Percentiles rank a stretch among this genome's conserved stretches.
Conservation (phyloP, 2,113 vertebrate species). For the Collichthys lucidus region DNA sequence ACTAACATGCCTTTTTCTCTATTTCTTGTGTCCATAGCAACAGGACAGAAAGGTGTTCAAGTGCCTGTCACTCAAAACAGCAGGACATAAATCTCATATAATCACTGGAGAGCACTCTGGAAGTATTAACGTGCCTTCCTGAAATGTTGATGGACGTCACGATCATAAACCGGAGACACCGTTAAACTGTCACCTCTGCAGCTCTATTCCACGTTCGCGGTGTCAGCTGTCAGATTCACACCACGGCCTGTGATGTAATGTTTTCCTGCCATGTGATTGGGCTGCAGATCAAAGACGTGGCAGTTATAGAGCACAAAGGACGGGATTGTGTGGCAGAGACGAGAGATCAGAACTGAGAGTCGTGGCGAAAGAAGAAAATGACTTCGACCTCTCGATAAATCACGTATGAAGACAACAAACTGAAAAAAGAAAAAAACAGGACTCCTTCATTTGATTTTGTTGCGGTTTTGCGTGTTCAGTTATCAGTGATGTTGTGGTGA, state of each 20-base stretch:
- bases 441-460: conserved; percentile 27
- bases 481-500: conserved; percentile 52
- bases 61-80: conserved; percentile 85
- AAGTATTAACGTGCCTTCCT: conserved; percentile 73
- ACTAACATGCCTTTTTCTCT: conserved; percentile 38
- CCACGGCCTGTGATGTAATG: background rate
- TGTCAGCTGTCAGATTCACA: conserved; percentile 24
- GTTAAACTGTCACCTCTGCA: conserved; percentile 23
- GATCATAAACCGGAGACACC: conserved; percentile 55
- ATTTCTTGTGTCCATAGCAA: conserved; percentile 76
- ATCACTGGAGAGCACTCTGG: conserved; percentile 57
- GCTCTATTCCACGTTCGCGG: conserved; percentile 2
- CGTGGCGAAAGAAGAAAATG: conserved; percentile 6
- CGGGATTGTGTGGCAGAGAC: conserved; percentile 8
- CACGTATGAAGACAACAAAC: conserved; percentile 38
- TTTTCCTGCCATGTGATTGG: conserved; percentile 30
- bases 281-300: conserved; percentile 33
- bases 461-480: conserved; percentile 53
- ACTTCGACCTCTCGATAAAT: background rate
- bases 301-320: conserved; percentile 37
- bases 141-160: conserved; percentile 50
- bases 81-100: conserved; percentile 79
- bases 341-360: background rate
- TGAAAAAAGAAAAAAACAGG: conserved; percentile 12
- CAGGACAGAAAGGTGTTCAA: conserved; percentile 88